Conservation (phyloP, 2,888 invertebrate genomes). For the Cosmopolites sordidus region DNA sequence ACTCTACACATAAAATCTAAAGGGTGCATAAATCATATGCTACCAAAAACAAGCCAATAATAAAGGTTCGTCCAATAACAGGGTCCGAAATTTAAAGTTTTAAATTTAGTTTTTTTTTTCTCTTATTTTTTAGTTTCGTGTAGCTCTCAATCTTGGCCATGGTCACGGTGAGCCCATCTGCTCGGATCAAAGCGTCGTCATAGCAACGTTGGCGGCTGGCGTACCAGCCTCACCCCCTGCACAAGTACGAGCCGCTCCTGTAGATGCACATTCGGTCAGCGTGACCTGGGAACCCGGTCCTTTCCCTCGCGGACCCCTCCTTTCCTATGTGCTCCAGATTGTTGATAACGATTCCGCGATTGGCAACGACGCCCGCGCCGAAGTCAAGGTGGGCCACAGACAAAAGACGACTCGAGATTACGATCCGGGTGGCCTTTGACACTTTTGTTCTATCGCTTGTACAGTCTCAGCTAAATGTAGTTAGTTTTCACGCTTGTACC, state of each 20-base stretch:
- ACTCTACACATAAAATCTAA: no score
- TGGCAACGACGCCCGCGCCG: conserved; percentile 36
- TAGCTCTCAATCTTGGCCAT: conserved; percentile 73
- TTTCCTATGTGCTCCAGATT: conserved; percentile 77
- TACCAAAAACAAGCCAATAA: no score
- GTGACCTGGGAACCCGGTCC: conserved; percentile 85
- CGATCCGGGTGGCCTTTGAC: no score
- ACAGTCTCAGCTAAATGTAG: no score
- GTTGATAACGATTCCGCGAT: conserved; percentile 46
- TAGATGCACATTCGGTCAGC: conserved; percentile 78
- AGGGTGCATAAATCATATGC: no score
- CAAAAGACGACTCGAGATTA: no score
- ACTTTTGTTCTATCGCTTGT: no score
- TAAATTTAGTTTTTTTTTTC: no score
- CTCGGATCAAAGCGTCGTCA: conserved; percentile 69
- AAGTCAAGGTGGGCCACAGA: conserved; percentile 46
- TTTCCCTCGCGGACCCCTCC: conserved; percentile 82
- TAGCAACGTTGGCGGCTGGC: conserved; percentile 69
- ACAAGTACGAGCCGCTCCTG: conserved; percentile 70
- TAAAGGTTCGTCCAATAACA: no score
- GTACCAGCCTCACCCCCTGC: conserved; percentile 72
- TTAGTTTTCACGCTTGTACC: background rate
- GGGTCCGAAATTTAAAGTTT: no score
- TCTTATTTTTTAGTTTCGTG: conserved; percentile 76
- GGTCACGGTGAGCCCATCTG: conserved; percentile 54